phyloP scores from a whole-genome alignment of 2,797 vertebrate species.

The Danio aesculapii region DNA sequence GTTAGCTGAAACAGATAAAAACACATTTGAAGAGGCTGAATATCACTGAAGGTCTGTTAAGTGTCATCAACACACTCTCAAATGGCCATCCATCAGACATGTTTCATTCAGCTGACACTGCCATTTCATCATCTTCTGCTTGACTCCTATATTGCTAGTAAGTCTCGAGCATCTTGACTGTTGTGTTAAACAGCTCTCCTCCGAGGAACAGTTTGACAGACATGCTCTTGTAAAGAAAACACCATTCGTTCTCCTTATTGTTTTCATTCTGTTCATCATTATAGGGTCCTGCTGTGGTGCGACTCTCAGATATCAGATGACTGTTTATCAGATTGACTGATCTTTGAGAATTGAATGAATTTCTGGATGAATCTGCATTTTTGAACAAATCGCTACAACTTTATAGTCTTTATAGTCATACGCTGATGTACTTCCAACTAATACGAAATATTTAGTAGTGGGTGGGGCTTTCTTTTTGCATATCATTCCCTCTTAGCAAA shows the following conservation, averaged over 20 bases:
- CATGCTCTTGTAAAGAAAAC: slow-evolving; percentile 36
- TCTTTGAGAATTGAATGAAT: too few species aligned
- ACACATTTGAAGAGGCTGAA: neutral
- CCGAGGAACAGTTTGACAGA: slow-evolving; percentile 44
- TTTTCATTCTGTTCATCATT: slow-evolving; percentile 38
- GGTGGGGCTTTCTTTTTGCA: too few species aligned
- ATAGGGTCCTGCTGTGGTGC: slow-evolving; percentile 29
- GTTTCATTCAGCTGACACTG: neutral
- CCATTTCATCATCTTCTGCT: slow-evolving; percentile 42
- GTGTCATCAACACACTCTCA: neutral
- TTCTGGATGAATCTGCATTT: too few species aligned
- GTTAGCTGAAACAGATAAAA: slow-evolving; percentile 83
- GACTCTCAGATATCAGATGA: slow-evolving; percentile 52
- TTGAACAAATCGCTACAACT: too few species aligned
- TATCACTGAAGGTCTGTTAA: neutral
- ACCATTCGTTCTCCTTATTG: slow-evolving; percentile 6
- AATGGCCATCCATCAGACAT: too few species aligned
- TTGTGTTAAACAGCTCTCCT: slow-evolving; percentile 31
- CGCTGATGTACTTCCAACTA: too few species aligned
- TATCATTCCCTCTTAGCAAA: too few species aligned
- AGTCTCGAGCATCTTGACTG: slow-evolving; percentile 22
- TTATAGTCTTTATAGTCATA: too few species aligned
- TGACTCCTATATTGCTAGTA: slow-evolving; percentile 4
- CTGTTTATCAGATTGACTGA: too few species aligned
- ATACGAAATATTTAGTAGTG: too few species aligned